phyloP scores from a whole-genome alignment of 1,140 invertebrate genomes.

The Drosophila baimaii region DNA sequence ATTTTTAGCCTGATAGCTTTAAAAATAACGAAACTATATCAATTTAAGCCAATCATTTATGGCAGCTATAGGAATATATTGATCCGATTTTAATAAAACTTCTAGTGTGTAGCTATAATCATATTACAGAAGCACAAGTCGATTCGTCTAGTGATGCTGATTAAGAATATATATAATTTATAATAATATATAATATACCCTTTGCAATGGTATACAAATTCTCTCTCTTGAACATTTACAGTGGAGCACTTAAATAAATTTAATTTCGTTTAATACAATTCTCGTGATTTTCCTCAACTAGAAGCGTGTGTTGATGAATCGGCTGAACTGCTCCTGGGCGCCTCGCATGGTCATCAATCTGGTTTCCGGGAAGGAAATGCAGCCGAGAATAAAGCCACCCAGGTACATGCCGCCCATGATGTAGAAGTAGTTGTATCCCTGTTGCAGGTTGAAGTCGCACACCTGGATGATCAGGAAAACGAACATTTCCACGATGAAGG shows the following conservation, averaged over 20 bases:
- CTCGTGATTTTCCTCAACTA: background rate
- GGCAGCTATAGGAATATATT: too few species aligned
- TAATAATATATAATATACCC: too few species aligned
- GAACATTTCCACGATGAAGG: constrained; percentile 59
- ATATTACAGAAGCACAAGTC: too few species aligned
- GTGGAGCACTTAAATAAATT: too few species aligned
- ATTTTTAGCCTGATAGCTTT: too few species aligned
- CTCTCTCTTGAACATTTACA: background rate
- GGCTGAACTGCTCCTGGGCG: constrained; percentile 54
- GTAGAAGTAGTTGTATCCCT: constrained; percentile 49
- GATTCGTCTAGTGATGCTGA: too few species aligned
- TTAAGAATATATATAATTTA: too few species aligned
- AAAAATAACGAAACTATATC: too few species aligned
- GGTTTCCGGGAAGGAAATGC: constrained; percentile 67
- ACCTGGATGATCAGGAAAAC: constrained; percentile 47
- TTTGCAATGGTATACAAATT: too few species aligned
- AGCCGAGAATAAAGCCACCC: constrained; percentile 33
- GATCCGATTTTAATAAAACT: too few species aligned
- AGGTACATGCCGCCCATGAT: constrained; percentile 49
- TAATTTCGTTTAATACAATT: background rate
- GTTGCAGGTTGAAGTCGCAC: background rate
- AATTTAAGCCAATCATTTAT: too few species aligned
- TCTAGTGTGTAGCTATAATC: too few species aligned
- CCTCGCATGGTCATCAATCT: constrained; percentile 54
- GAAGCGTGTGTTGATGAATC: constrained; percentile 37